These are phyloP conservation scores for Crematogaster levior DNA, from an alignment of 2,888 invertebrate genomes.

Conservation along the genomic window DNA sequence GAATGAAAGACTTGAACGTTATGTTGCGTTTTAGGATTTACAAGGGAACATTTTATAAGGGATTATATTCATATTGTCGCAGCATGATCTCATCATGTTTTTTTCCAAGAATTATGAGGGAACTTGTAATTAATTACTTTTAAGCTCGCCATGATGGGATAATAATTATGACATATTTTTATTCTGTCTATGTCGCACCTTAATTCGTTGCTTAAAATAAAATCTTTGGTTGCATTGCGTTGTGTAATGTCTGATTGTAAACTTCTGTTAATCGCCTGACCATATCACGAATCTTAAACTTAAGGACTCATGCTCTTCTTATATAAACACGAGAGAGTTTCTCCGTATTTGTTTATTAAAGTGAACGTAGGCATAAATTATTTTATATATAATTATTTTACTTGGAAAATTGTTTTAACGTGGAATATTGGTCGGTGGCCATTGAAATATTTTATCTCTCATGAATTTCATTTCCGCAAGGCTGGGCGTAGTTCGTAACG, in stretches of 20 bases:
- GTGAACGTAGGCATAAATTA: constrained; percentile 57
- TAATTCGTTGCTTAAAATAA: constrained; percentile 1
- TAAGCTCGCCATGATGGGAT: background rate
- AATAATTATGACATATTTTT: background rate
- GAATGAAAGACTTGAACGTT: background rate
- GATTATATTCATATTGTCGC: constrained; percentile 3
- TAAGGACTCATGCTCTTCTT: constrained; percentile 32
- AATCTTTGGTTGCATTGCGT: background rate
- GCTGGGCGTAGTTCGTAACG: background rate
- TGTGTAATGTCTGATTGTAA: constrained; percentile 16
- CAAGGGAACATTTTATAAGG: constrained; percentile 13
- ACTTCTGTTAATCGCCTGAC: constrained; percentile 1
- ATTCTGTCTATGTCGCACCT: background rate
- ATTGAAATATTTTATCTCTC: constrained; percentile 10
- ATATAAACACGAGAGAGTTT: background rate
- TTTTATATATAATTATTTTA: constrained; percentile 54
- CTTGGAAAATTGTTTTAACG: constrained; percentile 22
- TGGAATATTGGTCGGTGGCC: background rate
- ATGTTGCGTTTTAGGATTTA: background rate
- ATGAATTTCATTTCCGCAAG: background rate
- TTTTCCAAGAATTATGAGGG: constrained; percentile 3
- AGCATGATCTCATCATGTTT: background rate
- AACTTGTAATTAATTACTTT: constrained; percentile 32
- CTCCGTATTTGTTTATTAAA: constrained; percentile 43
- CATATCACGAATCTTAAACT: constrained; percentile 39